Base-by-base conservation (phyloP, 2,888 invertebrate genomes). In the Philopedon plagiatum region DNA sequence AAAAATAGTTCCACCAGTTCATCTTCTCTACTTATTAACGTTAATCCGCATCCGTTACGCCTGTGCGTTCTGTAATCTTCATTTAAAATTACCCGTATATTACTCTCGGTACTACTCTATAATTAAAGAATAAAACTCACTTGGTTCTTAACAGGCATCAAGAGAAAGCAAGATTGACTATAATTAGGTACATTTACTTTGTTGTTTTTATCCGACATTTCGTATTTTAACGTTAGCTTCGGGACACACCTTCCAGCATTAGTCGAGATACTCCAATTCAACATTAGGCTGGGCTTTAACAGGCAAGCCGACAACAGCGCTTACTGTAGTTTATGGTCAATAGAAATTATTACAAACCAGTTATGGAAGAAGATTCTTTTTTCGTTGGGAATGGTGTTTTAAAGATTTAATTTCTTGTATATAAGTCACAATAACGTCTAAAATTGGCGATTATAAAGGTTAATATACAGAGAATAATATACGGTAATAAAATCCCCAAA, bases 151-250 rank as follows among this genome's bases (percentile, higher is more conserved):
- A 54, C 29, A 7, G 23, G 29, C 29, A 51, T 29, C 8, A 29
- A 29, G 51, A 54, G 51, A 54, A 54, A 54, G 51, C 15, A 7
- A 15, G 32, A 29, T 29, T 21, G 7, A 21, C 29, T 8, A 51
- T 54, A 8, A 54, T 54, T 54, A 29, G 7, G 26, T 18, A 39
- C 39, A 39, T 29, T 54, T 54, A 46, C 29, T 54, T 54, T 54
- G 51, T 54, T 54, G 9, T 9, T 13, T 54, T 7, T 54, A 29
- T 29, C 29, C 29, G 29, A 54, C 18, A 9, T 15, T 54, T 15
- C 13, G 26, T 26, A 9, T n/a, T 54, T 54, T 5, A 8, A 8
- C 11, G 4, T 34, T 34, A 46, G 8, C 21, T 23, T 21, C 21
- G 11, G 21, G 11, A 46, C n/a, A 11, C 5, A 23, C 21, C 21